Base-by-base conservation (phyloP, 2,797 vertebrate species). In the Schizopygopsis malacanthus region DNA sequence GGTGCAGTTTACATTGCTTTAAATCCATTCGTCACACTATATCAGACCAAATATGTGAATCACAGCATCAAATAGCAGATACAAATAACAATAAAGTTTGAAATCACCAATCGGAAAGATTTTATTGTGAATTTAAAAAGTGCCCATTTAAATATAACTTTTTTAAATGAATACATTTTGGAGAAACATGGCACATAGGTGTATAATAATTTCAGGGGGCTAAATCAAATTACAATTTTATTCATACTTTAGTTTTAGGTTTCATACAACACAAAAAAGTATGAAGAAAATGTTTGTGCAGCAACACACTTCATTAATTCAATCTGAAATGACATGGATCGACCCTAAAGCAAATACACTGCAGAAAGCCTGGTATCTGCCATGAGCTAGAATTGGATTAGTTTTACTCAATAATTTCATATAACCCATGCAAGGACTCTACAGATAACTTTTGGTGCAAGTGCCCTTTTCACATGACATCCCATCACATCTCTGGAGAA, bases 401-500 rank as follows among this genome's bases (percentile, higher is more conserved):
- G 45, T 84, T 81, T 54, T 43, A 69, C 22, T 78, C 63, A 33
- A n/a, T n/a, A n/a, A 80, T 80, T 83, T 43, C 9, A 43, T 22
- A 47, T 75, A 69, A 65, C 59, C 50, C 65, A 45, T 76, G 43
- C 39, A 77, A 25, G 3, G 16, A 15, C 72, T 52, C 28, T 50
- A 50, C 28, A 65, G 45, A 84, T 69, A 56, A 54, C 63, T 45
- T 25, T 77, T 20, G 28, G 16, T 28, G n/a, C 54, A 28, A 70
- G 65, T 71, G 65, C 65, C 75, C 52, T 70, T 39, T 79, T 70
- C 75, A 43, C 52, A 77, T n/a, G 18, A 69, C 86, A 43, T 39
- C 65, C 16, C 33, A 20, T 95, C 85, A 95, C 77, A 93, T 92
- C 4, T 90, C 90, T 77, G 91, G 91, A 39, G 88, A 90, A 63